Evolutionary conservation across 2,888 invertebrate genomes (phyloP), one percentile per base, ranked within the genome.

Genomic region (Mesorhabditis spiculigera): DNA sequence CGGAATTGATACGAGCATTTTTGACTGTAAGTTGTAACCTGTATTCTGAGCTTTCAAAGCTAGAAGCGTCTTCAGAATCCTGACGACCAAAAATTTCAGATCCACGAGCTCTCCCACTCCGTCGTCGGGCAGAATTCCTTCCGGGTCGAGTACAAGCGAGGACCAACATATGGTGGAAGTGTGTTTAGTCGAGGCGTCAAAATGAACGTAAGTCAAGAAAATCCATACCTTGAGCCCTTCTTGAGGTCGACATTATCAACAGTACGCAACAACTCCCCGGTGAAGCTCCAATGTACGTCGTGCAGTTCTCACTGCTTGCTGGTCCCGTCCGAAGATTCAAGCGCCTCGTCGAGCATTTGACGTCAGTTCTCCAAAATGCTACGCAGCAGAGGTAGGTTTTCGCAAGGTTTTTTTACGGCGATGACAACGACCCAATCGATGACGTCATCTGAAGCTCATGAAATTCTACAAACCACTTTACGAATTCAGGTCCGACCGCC

Each of bases 71-170:
- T 65, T 28, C 42, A 63, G 43, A 28, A 28, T 45, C 67, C 16
- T 62, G 13, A 4, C 41, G 10, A 1, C 63, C 43, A 45, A 43
- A 66, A 63, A 43, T 73, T 71, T 68, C 88, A 94, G 94, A 94
- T 95, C 90, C 93, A 94, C 16, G 95, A 95, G 87, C 87, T 95
- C 83, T 94, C 93, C 65, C 98, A 98, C 89, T 96, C 94, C 85
- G 97, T 98, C n/a, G 91, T 94, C 45, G 95, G 95, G 75, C 95
- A 97, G 66, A 95, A 95, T 90, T 95, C 95, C 58, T 98, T 98
- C 89, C 91, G 94, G 69, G 96, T 97, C 71, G 97, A 98, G 87
- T 98, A 97, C 89, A 94, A 95, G 86, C 89, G 97, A 66, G 87
- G 87, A n/a, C 94, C 93, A 41, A 80, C 83, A 4, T 79, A 80